A percentile compares a stretch with the other conserved stretches of the same genome.
These are phyloP conservation scores for Scotopteryx bipunctaria DNA, from an alignment of 2,888 invertebrate genomes.

Conservation along the genomic window DNA sequence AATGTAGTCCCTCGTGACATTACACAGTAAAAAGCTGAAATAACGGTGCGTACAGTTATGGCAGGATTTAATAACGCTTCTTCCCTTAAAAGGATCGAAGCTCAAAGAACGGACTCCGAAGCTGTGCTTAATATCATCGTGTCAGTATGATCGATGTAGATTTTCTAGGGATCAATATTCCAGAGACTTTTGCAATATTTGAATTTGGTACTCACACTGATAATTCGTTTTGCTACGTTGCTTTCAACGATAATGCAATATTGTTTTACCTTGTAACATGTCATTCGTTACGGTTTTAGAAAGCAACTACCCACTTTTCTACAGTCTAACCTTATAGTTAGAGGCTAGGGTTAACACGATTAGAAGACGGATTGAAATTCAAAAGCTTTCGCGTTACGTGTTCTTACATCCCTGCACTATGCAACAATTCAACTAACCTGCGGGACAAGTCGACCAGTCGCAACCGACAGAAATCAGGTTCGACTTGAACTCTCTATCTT, in stretches of 20 bases:
- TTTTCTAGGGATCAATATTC: conserved; percentile 44
- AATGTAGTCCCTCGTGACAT: conserved; percentile 16
- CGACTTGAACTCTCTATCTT: conserved; percentile 41
- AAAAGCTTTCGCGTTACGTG: conserved; percentile 11
- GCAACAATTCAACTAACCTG: conserved; percentile 33
- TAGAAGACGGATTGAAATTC: conserved; percentile 2
- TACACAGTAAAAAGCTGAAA: conserved; percentile 37
- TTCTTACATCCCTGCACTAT: conserved; percentile 7
- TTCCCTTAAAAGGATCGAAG: conserved; percentile 62
- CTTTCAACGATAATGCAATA: conserved; percentile 26
- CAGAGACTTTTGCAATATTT: conserved; percentile 38
- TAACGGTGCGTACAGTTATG: conserved; percentile 72
- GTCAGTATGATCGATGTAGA: conserved; percentile 46
- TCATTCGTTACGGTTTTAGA: conserved; percentile 31
- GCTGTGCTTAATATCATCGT: conserved; percentile 27
- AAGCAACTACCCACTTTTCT: conserved; percentile 2
- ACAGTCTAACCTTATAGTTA: background rate
- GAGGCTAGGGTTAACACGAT: background rate
- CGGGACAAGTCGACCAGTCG: conserved; percentile 46
- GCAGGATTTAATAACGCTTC: conserved; percentile 72
- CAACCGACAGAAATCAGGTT: conserved; percentile 42
- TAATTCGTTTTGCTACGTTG: conserved; percentile 27
- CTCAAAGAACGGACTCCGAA: conserved; percentile 53
- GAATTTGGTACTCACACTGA: conserved; percentile 24
- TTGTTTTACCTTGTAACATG: conserved; percentile 32